phyloP scores from a whole-genome alignment of 1,140 invertebrate genomes.

The Heliothis subflexa region DNA sequence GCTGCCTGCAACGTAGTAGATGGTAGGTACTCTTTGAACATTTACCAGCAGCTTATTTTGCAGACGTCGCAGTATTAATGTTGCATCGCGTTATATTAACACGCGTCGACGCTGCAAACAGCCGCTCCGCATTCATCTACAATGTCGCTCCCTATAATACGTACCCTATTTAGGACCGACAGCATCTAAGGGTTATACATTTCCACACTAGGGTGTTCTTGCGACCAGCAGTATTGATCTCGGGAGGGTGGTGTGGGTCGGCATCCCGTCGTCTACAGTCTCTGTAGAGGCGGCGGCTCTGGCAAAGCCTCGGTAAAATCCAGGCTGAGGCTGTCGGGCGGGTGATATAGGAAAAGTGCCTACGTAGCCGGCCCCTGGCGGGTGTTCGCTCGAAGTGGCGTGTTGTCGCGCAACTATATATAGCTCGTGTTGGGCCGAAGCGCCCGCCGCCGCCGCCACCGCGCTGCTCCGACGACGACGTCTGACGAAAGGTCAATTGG shows the following conservation, averaged over 20 bases:
- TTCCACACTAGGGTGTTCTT: conserved; percentile 70
- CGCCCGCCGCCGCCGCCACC: conserved; percentile 53
- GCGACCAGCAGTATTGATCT: conserved; percentile 83
- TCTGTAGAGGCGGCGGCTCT: conserved; percentile 64
- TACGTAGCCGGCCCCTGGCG: conserved; percentile 80
- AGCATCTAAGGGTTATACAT: conserved; percentile 55
- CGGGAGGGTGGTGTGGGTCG: conserved; percentile 79
- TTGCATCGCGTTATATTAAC: conserved; percentile 24
- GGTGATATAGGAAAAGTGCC: conserved; percentile 83
- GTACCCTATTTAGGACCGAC: conserved; percentile 48
- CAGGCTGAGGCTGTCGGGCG: conserved; percentile 80
- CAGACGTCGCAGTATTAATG: conserved; percentile 2
- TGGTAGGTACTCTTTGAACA: not conserved
- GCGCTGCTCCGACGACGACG: conserved; percentile 68
- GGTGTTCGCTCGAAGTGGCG: conserved; percentile 70
- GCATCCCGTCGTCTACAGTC: conserved; percentile 72
- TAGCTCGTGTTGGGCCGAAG: conserved; percentile 79
- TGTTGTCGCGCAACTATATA: conserved; percentile 83
- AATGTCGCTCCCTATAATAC: conserved; percentile 52
- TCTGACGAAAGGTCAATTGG: conserved; percentile 85
- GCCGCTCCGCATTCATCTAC: conserved; percentile 15
- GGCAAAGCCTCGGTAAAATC: conserved; percentile 78
- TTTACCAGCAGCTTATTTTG: conserved; percentile 7
- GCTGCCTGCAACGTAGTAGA: not conserved
- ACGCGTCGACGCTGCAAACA: conserved; percentile 23